phyloP scores from a whole-genome alignment of 2,113 vertebrate species.

The Entosphenus tridentatus region DNA sequence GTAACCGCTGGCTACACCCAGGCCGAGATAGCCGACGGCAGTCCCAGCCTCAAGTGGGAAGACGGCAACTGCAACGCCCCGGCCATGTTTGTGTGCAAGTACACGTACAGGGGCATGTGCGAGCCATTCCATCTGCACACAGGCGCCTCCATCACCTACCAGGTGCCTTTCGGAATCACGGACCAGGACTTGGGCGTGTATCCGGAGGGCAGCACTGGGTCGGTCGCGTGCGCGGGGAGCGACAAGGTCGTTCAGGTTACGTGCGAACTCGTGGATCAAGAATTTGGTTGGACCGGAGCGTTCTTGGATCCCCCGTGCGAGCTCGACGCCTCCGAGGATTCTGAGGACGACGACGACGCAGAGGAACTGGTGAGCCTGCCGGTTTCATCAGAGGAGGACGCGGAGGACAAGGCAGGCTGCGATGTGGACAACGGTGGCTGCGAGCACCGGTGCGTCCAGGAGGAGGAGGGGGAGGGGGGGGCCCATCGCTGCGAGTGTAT shows the following conservation, averaged over 20 bases:
- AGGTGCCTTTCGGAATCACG: not conserved
- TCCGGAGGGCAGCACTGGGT: constrained; percentile 2
- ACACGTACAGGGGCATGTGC: not conserved
- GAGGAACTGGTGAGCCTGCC: too few relatives aligned
- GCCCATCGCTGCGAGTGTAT: not conserved
- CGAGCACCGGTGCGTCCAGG: not conserved
- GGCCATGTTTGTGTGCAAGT: not conserved
- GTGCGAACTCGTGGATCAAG: not conserved
- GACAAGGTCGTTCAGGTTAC: not conserved
- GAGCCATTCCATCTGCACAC: not conserved
- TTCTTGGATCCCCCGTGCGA: not conserved
- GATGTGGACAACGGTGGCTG: not conserved
- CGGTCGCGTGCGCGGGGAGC: not conserved
- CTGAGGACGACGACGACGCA: too few relatives aligned
- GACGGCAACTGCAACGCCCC: not conserved
- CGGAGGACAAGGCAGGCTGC: not conserved
- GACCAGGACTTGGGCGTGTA: not conserved
- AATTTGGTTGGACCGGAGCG: constrained; percentile 5
- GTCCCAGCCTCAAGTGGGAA: not conserved
- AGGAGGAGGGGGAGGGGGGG: not conserved
- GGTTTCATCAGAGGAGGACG: not conserved
- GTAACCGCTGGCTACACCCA: not conserved
- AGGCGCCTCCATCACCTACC: not conserved
- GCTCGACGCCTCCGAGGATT: too few relatives aligned
- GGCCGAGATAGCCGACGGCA: not conserved